These are phyloP conservation scores for Melieria picta DNA, from an alignment of 2,888 invertebrate species.

Conservation along the genomic window DNA sequence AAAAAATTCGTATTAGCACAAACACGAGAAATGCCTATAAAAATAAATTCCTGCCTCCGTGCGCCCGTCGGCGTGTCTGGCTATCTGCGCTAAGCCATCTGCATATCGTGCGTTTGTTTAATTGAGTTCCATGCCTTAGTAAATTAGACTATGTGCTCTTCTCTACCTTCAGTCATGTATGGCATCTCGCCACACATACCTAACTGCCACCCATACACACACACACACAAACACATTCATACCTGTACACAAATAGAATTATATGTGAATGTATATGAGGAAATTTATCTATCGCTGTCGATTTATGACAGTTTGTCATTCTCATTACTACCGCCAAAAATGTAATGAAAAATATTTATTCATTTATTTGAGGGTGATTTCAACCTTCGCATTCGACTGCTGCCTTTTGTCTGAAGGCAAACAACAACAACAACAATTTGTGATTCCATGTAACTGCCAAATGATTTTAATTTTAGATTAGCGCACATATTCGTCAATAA, in stretches of 20 bases:
- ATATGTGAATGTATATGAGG: conserved; percentile 1
- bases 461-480: conserved; percentile 63
- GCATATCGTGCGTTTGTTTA: conserved; percentile 50
- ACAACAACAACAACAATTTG: background rate
- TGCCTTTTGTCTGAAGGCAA: conserved; percentile 20
- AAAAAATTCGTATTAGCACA: background rate
- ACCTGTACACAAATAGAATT: background rate
- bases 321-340: conserved; percentile 47
- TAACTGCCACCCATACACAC: background rate
- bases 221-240: background rate
- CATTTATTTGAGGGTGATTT: conserved; percentile 29
- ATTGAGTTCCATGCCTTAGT: conserved; percentile 48
- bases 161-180: too few relatives aligned
- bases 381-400: conserved; percentile 18
- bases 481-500: background rate
- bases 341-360: background rate
- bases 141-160: too few relatives aligned
- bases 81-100: conserved; percentile 26
- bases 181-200: too few relatives aligned
- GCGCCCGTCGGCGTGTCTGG: conserved; percentile 39
- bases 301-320: conserved; percentile 53
- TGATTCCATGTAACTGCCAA: conserved; percentile 35
- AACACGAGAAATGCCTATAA: background rate
- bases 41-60: background rate
- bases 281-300: conserved; percentile 32